Evolutionary conservation across 2,113 vertebrate genomes (phyloP), one percentile per base, ranked within the genome.

Genomic region (Actenoides lindsayi): DNA sequence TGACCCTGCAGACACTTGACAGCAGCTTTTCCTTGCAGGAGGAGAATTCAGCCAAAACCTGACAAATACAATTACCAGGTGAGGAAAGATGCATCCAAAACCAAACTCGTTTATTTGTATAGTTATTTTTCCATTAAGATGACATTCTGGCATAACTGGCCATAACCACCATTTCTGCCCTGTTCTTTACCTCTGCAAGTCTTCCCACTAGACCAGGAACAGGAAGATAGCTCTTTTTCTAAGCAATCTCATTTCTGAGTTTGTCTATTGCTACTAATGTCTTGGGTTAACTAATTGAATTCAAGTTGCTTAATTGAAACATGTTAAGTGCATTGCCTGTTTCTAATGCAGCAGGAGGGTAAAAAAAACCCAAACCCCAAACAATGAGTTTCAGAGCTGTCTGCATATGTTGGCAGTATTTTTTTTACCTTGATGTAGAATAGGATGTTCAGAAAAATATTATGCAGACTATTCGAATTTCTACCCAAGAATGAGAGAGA

Each of bases 241-340:
- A 70, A 93, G 51, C 27, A 73, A 84, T 82, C 93, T 84, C 83
- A 96, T 95, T 90, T 93, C 67, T 83, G 82, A 44, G 53, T 80
- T 86, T 94, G 59, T 57, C 94, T 93, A 57, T 89, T 13, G 0
- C 92, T 83, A 48, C 31, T 95, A 90, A 86, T 82, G 77, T 87
- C 96, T 96, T 51, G 35, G 67, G 93, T 96, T 96, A 96, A 96
- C 92, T 97, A 98, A 98, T 97, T 96, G 96, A 97, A 97, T 81
- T 90, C 44, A 96, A 75, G 89, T n/a, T 63, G 78, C 92, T 97
- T 97, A 97, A 98, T 94, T 97, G 95, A 97, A 97, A 97, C 59
- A 68, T 46, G 81, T 82, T 73, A 82, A 96, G 67, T 65, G 84
- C 89, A 80, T 56, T 2, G 28, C 74, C 85, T 83, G 78, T 87